Percentiles rank a stretch among this genome's conserved stretches.
These are phyloP conservation scores for Apodemus sylvaticus DNA, from an alignment of 2,113 vertebrate genomes.

Conservation along the genomic window DNA sequence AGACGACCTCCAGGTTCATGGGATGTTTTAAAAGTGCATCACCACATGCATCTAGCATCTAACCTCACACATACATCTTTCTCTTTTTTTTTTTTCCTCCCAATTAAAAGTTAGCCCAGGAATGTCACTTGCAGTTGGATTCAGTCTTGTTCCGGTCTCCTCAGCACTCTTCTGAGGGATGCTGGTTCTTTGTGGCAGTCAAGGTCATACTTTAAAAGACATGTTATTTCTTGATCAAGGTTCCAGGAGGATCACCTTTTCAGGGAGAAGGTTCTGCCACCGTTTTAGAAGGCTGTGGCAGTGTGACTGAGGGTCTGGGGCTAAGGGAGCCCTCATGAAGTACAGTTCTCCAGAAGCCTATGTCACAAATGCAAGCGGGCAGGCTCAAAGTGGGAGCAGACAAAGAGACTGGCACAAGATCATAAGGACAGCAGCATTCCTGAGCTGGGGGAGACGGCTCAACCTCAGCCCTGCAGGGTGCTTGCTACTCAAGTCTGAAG, in stretches of 20 bases:
- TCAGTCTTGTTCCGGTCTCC: conserved; percentile 12
- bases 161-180: not conserved
- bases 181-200: not conserved
- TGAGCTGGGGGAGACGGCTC: not conserved
- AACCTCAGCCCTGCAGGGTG: not conserved
- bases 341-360: not conserved
- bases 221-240: conserved; percentile 2
- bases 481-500: not conserved
- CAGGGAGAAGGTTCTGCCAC: not conserved
- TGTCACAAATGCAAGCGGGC: not conserved
- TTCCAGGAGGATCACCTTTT: not conserved
- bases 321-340: rapidly evolving
- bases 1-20: not conserved
- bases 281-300: not conserved
- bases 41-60: not conserved
- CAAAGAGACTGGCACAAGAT: not conserved
- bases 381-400: not conserved
- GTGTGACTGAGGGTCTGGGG: not conserved
- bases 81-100: not conserved
- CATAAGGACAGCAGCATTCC: not conserved
- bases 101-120: conserved; percentile 16
- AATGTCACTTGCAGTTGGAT: conserved; percentile 12
- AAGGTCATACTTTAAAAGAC: conserved; percentile 44
- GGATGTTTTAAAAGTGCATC: not conserved
- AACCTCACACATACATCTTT: not conserved